A percentile compares a stretch with the other conserved stretches of the same genome.
Conservation (phyloP, 2,113 vertebrate species). For the Laticauda colubrina region DNA sequence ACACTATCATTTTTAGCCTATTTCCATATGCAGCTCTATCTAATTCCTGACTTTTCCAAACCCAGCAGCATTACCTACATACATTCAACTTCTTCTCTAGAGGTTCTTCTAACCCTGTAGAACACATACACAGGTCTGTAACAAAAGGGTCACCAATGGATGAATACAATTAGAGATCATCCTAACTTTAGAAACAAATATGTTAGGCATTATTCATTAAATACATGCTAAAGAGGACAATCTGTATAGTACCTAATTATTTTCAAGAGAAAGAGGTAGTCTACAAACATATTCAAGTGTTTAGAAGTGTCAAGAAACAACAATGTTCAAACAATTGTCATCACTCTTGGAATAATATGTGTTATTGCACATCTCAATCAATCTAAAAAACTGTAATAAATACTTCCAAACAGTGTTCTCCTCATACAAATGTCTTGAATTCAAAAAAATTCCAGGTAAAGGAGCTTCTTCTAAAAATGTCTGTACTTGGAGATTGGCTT, state of each 20-base stretch:
- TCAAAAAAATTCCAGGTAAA: neutral
- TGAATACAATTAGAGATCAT: neutral
- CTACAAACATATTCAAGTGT: neutral
- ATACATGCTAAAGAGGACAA: neutral
- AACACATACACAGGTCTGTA: neutral
- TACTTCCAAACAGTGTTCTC: neutral
- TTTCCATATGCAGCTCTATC: neutral
- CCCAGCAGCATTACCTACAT: neutral
- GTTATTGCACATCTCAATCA: neutral
- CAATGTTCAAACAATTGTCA: neutral
- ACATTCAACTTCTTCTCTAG: neutral
- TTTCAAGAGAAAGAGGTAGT: neutral
- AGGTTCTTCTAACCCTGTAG: neutral
- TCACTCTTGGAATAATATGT: neutral
- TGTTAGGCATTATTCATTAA: neutral
- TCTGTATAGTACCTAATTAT: neutral
- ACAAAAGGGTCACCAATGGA: too few species aligned
- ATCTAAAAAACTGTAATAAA: conserved; percentile 20
- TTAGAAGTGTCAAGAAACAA: neutral
- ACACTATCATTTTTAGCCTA: neutral
- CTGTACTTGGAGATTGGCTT: conserved; percentile 24
- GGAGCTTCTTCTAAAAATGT: rapidly evolving
- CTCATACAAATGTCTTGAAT: neutral
- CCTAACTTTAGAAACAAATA: too few species aligned
- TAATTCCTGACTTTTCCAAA: neutral